Evolutionary conservation across 1,140 invertebrate genomes (phyloP).

Genomic region (Zophobas atratus): DNA sequence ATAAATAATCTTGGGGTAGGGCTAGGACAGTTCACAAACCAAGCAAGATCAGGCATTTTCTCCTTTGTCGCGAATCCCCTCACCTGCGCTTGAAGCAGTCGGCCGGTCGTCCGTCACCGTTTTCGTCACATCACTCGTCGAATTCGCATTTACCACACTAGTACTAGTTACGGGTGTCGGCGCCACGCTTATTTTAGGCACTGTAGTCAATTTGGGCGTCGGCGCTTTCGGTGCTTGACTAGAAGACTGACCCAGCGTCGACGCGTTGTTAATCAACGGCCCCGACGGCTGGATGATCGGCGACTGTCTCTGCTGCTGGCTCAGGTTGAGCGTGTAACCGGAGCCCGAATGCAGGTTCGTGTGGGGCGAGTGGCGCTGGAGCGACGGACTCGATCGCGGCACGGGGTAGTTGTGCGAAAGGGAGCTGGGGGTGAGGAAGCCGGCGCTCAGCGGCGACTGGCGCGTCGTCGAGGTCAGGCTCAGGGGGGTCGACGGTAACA

Average conservation of each 20-base stretch:
- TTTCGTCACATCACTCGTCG: slow-evolving; percentile 24
- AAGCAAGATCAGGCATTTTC: slow-evolving; percentile 66
- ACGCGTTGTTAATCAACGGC: slow-evolving; percentile 61
- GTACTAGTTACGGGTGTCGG: slow-evolving; percentile 50
- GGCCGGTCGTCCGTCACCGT: slow-evolving; percentile 41
- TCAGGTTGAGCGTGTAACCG: slow-evolving; percentile 62
- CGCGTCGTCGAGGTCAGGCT: slow-evolving; percentile 56
- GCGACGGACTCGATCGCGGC: slow-evolving; percentile 62
- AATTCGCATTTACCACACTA: slow-evolving; percentile 36
- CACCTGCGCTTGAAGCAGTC: slow-evolving; percentile 59
- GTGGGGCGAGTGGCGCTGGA: slow-evolving; percentile 64
- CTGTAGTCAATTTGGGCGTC: slow-evolving; percentile 56
- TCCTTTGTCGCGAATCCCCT: slow-evolving; percentile 64
- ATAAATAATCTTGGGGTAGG: slow-evolving; percentile 59
- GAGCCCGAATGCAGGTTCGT: slow-evolving; percentile 52
- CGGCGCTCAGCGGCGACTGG: slow-evolving; percentile 57
- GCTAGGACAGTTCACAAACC: slow-evolving; percentile 58
- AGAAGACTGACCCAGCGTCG: slow-evolving; percentile 44
- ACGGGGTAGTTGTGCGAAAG: slow-evolving; percentile 58
- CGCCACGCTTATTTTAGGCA: slow-evolving; percentile 40
- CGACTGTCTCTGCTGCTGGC: slow-evolving; percentile 60
- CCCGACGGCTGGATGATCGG: slow-evolving; percentile 65
- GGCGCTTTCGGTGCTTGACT: slow-evolving; percentile 57
- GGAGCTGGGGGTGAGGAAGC: slow-evolving; percentile 55
- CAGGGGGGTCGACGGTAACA: slow-evolving; percentile 62